Conservation (phyloP, 23 tunicate species). For the Ascidia mentula region DNA sequence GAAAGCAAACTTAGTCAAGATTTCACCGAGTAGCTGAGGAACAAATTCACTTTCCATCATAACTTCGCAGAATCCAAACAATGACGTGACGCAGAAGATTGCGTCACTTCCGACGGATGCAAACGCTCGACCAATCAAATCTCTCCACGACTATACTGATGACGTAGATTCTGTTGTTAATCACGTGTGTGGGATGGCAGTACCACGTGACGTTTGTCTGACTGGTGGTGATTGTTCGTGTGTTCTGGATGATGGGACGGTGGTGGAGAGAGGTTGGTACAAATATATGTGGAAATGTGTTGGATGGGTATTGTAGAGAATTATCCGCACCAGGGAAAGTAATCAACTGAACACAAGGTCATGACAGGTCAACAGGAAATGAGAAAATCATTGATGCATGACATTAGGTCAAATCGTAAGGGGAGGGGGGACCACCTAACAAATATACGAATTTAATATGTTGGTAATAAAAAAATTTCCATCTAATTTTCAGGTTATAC, state of each 20-base stretch:
- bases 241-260: background rate
- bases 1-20: too few relatives aligned
- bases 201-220: conserved; percentile 9
- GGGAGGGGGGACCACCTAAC: background rate
- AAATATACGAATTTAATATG: background rate
- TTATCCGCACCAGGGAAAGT: too few relatives aligned
- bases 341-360: too few relatives aligned
- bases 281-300: too few relatives aligned
- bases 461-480: background rate
- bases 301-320: too few relatives aligned
- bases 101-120: conserved; percentile 1
- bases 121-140: background rate
- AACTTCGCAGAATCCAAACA: too few relatives aligned
- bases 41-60: too few relatives aligned
- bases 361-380: too few relatives aligned
- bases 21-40: too few relatives aligned
- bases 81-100: background rate
- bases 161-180: conserved; percentile 5
- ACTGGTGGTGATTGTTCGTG: conserved; percentile 13
- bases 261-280: conserved; percentile 23
- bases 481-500: conserved; percentile 23
- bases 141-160: background rate
- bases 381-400: too few relatives aligned
- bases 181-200: conserved; percentile 22
- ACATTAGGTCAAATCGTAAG: background rate